A percentile compares a stretch with the other conserved stretches of the same genome.
Conservation (phyloP, 2,888 invertebrate species). For the Heliconius aoede region DNA sequence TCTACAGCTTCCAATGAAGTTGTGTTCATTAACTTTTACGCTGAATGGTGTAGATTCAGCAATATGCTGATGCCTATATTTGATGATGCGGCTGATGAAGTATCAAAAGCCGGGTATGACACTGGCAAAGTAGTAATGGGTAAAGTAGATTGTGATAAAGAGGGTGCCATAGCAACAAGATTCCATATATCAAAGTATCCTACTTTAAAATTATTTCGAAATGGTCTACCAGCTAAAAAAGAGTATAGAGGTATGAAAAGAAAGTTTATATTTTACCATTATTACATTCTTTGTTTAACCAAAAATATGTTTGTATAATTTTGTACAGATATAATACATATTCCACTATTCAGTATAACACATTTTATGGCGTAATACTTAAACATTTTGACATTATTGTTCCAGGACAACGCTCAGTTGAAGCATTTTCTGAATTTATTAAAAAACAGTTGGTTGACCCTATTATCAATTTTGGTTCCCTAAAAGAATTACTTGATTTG, state of each 20-base stretch:
- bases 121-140: slow-evolving; percentile 95
- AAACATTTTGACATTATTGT: not conserved
- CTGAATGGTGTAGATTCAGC: slow-evolving; percentile 99
- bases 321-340: not conserved
- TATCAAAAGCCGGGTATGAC: slow-evolving; percentile 90
- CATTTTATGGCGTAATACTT: not conserved
- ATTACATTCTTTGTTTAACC: not conserved
- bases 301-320: not conserved
- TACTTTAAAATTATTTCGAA: slow-evolving; percentile 96
- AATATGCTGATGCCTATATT: slow-evolving; percentile 98
- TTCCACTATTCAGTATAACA: not conserved
- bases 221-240: slow-evolving; percentile 94
- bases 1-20: slow-evolving; percentile 96
- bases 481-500: slow-evolving; percentile 88
- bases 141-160: slow-evolving; percentile 98
- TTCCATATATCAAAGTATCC: slow-evolving; percentile 99
- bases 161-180: slow-evolving; percentile 92
- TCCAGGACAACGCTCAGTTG: slow-evolving; percentile 89
- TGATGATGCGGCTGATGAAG: slow-evolving; percentile 96
- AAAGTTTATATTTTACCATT: slow-evolving; percentile 50
- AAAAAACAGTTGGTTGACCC: slow-evolving; percentile 95
- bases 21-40: slow-evolving; percentile 99
- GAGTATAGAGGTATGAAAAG: slow-evolving; percentile 90
- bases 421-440: slow-evolving; percentile 95
- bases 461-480: slow-evolving; percentile 88